These are phyloP conservation scores for Gallinago nigripennis DNA, from an alignment of 2,797 vertebrate species.

Conservation along the genomic window DNA sequence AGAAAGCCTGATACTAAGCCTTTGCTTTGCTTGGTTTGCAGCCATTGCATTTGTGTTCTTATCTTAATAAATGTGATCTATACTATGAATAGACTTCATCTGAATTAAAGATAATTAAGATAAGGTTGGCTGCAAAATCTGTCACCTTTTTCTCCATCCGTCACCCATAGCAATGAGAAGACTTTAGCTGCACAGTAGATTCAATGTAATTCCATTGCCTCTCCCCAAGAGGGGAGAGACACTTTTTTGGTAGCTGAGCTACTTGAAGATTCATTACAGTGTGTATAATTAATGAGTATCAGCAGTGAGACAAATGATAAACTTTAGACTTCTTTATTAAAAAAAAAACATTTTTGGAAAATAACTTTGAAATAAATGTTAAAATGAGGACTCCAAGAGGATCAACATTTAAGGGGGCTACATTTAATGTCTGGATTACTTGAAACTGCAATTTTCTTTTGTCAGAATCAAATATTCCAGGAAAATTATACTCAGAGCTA, in stretches of 20 bases:
- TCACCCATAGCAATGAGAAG: background rate
- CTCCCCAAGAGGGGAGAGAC: background rate
- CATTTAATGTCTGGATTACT: background rate
- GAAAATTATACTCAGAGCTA: constrained; percentile 15
- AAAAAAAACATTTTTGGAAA: background rate
- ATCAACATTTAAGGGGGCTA: background rate
- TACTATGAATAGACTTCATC: background rate
- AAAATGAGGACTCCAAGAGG: background rate
- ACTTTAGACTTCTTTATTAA: background rate
- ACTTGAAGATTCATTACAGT: background rate
- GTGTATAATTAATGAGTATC: background rate
- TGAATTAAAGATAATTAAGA: background rate
- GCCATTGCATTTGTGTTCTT: background rate
- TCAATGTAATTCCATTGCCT: background rate
- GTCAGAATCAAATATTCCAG: background rate
- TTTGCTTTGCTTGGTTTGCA: background rate
- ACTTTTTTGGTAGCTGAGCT: background rate
- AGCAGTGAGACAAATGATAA: background rate
- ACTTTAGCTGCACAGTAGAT: background rate
- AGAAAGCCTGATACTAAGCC: background rate
- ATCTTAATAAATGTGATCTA: background rate
- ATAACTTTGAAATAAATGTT: background rate
- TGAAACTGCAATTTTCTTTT: constrained; percentile 22
- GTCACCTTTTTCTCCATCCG: background rate
- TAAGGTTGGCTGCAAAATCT: background rate